A percentile compares a stretch with the other conserved stretches of the same genome.
These are phyloP conservation scores for Myxocyprinus asiaticus DNA, from an alignment of 2,113 vertebrate species.

Conservation along the genomic window DNA sequence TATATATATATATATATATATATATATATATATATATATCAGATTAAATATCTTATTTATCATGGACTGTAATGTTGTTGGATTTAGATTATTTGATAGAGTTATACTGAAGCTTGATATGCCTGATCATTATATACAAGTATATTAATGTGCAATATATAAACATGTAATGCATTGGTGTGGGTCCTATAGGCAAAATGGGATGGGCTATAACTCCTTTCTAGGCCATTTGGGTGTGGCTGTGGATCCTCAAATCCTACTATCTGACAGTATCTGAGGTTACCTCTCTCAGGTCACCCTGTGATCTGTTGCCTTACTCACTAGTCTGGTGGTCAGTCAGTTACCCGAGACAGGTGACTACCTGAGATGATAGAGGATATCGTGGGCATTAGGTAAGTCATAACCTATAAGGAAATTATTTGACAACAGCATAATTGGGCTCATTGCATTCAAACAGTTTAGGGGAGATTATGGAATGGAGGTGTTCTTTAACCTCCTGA, in stretches of 20 bases:
- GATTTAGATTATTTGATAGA: too few species aligned
- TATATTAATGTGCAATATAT: neutral
- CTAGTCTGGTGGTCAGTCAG: conserved; percentile 62
- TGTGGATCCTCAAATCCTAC: conserved; percentile 67
- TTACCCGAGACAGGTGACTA: conserved; percentile 74
- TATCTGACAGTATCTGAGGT: conserved; percentile 71
- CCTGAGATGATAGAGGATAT: conserved; percentile 78
- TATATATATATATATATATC: too few species aligned
- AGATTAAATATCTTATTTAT: too few species aligned
- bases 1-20: too few species aligned
- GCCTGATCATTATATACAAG: neutral
- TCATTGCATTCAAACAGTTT: too few species aligned
- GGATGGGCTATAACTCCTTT: conserved; percentile 69
- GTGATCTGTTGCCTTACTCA: conserved; percentile 61
- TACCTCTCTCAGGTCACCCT: conserved; percentile 66
- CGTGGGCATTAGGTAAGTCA: conserved; percentile 64
- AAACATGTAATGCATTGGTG: neutral
- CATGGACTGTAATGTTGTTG: too few species aligned
- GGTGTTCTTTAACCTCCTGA: too few species aligned
- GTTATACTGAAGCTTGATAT: neutral
- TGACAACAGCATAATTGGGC: too few species aligned
- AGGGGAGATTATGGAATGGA: too few species aligned
- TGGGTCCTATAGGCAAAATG: conserved; percentile 72
- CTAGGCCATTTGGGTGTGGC: conserved; percentile 72
- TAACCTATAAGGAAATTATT: neutral